phyloP scores from a whole-genome alignment of 2,888 invertebrate genomes.

The Oscheius sp. region DNA sequence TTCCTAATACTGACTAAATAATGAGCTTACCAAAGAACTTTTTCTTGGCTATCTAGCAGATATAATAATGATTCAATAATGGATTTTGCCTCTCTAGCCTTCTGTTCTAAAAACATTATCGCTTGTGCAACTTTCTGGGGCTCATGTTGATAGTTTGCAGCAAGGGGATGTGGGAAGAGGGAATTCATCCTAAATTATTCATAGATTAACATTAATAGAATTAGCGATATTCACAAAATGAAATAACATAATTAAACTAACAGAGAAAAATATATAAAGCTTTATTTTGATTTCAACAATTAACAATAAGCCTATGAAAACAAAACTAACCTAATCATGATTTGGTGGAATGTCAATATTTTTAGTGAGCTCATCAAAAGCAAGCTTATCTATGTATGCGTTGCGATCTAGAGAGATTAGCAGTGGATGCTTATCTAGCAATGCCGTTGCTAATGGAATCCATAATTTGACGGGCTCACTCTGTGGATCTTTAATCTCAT shows the following conservation, averaged over 20 bases:
- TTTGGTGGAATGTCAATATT: slow-evolving; percentile 55
- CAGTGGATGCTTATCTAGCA: slow-evolving; percentile 61
- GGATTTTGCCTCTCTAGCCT: slow-evolving; percentile 47
- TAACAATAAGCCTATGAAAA: slow-evolving; percentile 1
- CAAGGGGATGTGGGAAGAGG: slow-evolving; percentile 3
- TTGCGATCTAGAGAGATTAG: slow-evolving; percentile 61
- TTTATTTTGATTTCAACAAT: background rate
- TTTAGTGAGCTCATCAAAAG: slow-evolving; percentile 54
- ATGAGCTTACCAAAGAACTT: slow-evolving; percentile 46
- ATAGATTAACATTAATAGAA: background rate
- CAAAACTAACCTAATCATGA: slow-evolving; percentile 42
- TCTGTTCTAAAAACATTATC: slow-evolving; percentile 40
- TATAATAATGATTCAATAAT: slow-evolving; percentile 50
- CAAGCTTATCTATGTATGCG: slow-evolving; percentile 50
- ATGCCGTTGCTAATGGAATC: slow-evolving; percentile 66
- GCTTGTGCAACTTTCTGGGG: slow-evolving; percentile 26
- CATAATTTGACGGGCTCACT: slow-evolving; percentile 61
- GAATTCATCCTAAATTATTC: background rate
- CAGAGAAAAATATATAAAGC: background rate
- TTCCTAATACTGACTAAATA: background rate
- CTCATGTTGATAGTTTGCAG: background rate
- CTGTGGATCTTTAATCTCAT: slow-evolving; percentile 58
- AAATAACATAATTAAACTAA: too few relatives aligned
- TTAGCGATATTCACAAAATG: background rate
- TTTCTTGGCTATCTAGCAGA: slow-evolving; percentile 54